phyloP scores from a whole-genome alignment of 2,113 vertebrate species.

The Pao palembangensis region DNA sequence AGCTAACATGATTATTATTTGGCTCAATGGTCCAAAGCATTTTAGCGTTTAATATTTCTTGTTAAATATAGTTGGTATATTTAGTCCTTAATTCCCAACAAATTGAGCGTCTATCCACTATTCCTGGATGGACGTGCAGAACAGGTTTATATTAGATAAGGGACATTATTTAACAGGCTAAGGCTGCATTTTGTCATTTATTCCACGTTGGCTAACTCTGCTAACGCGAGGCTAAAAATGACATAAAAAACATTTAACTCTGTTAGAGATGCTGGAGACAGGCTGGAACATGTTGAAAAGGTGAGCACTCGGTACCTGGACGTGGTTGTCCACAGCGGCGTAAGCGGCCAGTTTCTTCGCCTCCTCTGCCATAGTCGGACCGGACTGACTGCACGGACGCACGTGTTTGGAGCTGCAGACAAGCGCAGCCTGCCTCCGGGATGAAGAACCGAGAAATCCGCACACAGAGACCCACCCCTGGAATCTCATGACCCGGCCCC shows the following conservation, averaged over 20 bases:
- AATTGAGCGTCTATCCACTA: too few relatives aligned
- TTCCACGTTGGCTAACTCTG: too few relatives aligned
- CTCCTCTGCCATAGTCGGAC: constrained; percentile 71
- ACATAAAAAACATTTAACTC: neutral
- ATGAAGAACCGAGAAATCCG: neutral
- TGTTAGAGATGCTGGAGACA: neutral
- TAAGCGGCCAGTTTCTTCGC: constrained; percentile 75
- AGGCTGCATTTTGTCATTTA: too few relatives aligned
- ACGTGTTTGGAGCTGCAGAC: constrained; percentile 18
- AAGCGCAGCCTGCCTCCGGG: neutral
- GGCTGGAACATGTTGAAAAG: too few relatives aligned
- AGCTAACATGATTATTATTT: too few relatives aligned
- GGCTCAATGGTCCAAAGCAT: too few relatives aligned
- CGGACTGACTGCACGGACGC: neutral
- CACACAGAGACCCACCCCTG: constrained; percentile 39
- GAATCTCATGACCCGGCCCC: constrained; percentile 54
- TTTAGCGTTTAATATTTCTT: too few relatives aligned
- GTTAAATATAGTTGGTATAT: too few relatives aligned
- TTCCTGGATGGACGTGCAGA: too few relatives aligned
- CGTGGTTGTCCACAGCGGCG: constrained; percentile 74
- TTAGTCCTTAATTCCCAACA: too few relatives aligned
- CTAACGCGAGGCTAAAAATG: neutral
- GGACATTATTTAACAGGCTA: too few relatives aligned
- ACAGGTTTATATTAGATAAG: too few relatives aligned
- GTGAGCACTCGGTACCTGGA: constrained; percentile 58